Base-by-base conservation (phyloP, 2,797 vertebrate genomes). In the Craterocephalus amniculus region DNA sequence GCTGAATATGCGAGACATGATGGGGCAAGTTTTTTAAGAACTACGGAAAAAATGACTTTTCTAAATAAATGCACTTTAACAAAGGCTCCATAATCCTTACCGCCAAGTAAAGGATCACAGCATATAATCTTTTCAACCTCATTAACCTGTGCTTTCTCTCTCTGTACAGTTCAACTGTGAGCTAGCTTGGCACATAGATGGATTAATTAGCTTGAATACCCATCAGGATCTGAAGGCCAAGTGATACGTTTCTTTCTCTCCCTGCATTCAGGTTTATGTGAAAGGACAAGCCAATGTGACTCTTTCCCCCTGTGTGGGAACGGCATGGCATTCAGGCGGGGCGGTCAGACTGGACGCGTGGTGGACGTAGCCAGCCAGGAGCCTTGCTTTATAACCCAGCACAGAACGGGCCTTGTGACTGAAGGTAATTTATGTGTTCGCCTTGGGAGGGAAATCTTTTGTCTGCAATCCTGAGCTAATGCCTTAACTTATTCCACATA, bases 61-160 rank as follows among this genome's bases (percentile, higher is more conserved):
- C 20, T 31, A 59, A 76, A 85, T 79, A 76, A 83, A 79, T 72
- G 57, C 45, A 76, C 74, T 70, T 69, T 5, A 48, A 56, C 27
- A 38, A 52, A 76, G 63, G 54, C 67, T 80, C 34, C 3, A 2
- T 91, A 91, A 93, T 91, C 87, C 86, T 76, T 56, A 66, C 75
- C 89, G 66, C 88, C 64, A 86, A 85, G 88, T 73, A 43, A 77
- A 86, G 82, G 87, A 89, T 93, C 74, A 88, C 72, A 79, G 63
- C 8, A 0, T 35, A 63, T 89, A 92, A 93, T 91, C 90, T 82
- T 65, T 85, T 80, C 74, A 62, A 59, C 74, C 83, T 83, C 69
- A 2, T 36, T 67, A 74, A 87, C 81, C 83, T 79, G 77, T 2
- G 67, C 76, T 75, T 72, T 79, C 59, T 66, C 74, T 60, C 13